Conservation (phyloP, 2,888 invertebrate species). For the Alcis repandata region DNA sequence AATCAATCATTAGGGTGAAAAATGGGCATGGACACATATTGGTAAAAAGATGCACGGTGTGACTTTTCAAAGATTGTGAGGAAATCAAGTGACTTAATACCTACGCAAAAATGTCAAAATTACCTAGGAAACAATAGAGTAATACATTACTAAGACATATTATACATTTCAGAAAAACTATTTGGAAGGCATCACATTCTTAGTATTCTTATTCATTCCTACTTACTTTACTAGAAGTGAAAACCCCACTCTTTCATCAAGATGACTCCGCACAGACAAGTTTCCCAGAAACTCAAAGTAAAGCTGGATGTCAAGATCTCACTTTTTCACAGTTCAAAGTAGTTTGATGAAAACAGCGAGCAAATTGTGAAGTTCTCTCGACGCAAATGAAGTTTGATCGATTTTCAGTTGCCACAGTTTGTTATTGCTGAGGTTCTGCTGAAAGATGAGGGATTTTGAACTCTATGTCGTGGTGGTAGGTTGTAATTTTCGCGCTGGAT, state of each 20-base stretch:
- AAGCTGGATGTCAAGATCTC: background rate
- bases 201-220: no score
- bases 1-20: no score
- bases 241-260: background rate
- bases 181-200: background rate
- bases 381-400: conserved; percentile 44
- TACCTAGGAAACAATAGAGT: no score
- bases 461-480: conserved; percentile 2
- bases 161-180: no score
- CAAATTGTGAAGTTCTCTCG: conserved; percentile 21
- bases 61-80: no score
- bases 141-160: no score
- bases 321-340: conserved; percentile 5
- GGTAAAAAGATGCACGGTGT: no score
- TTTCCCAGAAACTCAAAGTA: background rate
- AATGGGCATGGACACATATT: no score
- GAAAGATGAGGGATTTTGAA: conserved; percentile 9
- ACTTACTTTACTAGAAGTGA: background rate
- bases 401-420: conserved; percentile 39
- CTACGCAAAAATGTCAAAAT: no score
- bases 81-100: no score
- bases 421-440: conserved; percentile 21
- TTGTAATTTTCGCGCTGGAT: background rate
- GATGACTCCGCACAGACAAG: background rate
- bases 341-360: conserved; percentile 15